phyloP scores from a whole-genome alignment of 2,797 vertebrate genomes.

The Anguilla marmorata region DNA sequence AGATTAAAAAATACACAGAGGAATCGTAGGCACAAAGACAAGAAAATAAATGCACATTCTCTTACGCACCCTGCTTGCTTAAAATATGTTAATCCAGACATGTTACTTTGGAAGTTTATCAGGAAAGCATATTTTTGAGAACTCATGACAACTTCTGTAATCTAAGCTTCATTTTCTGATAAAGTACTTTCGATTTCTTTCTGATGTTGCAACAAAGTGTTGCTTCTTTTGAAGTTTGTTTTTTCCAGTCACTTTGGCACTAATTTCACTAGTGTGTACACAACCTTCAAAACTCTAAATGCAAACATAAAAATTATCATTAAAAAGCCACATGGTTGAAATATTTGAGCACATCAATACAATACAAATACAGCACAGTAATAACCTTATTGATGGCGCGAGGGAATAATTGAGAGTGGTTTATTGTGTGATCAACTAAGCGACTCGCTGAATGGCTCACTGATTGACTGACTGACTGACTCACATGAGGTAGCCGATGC shows the following conservation, averaged over 20 bases:
- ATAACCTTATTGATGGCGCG: neutral
- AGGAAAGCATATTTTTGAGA: neutral
- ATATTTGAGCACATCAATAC: neutral
- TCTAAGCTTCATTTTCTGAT: neutral
- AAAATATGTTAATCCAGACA: neutral
- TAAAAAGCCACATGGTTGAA: too few relatives aligned
- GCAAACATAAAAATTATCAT: too few relatives aligned
- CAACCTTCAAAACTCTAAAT: too few relatives aligned
- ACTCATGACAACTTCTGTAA: neutral
- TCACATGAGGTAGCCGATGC: conserved; percentile 80
- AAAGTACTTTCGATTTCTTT: neutral
- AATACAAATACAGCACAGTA: neutral
- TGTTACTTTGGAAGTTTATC: too few relatives aligned
- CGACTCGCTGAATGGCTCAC: neutral
- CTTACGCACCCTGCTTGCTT: neutral
- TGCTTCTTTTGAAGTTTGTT: neutral
- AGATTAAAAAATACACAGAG: neutral
- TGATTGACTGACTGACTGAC: conserved; percentile 34
- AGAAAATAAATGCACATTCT: conserved; percentile 27
- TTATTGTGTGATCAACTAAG: neutral
- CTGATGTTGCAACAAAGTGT: neutral
- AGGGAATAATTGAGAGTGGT: neutral
- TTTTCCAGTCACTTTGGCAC: neutral
- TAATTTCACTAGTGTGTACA: too few relatives aligned
- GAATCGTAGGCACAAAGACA: neutral